Evolutionary conservation across 35 echinoderm and acorn worm genomes (phyloP).

Genomic region (Lytechinus variegatus): DNA sequence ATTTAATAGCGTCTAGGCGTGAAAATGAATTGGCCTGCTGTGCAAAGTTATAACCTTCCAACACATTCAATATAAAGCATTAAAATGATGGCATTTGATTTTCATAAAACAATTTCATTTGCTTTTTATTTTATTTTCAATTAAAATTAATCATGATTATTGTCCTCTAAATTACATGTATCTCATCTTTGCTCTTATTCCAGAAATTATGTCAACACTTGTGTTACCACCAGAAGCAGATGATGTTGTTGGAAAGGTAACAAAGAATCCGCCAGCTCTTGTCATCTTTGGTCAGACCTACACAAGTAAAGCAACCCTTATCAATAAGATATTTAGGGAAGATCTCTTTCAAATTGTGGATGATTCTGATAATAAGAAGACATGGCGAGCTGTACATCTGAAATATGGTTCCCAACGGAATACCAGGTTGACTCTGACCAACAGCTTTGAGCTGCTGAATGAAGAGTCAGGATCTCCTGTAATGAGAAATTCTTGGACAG

Average conservation of each 20-base stretch:
- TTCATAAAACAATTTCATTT: no score
- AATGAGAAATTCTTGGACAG: constrained; percentile 67
- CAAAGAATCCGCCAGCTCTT: constrained; percentile 74
- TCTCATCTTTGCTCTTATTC: constrained; percentile 8
- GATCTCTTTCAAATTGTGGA: constrained; percentile 61
- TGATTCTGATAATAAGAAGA: constrained; percentile 57
- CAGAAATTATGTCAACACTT: constrained; percentile 69
- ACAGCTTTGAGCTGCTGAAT: constrained; percentile 90
- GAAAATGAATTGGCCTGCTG: no score
- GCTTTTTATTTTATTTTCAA: no score
- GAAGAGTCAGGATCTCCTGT: constrained; percentile 47
- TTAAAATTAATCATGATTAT: no score
- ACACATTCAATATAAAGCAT: no score
- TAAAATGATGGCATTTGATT: no score
- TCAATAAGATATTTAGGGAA: constrained; percentile 83
- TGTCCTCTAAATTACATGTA: background rate
- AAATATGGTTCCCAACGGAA: constrained; percentile 74
- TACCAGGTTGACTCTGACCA: constrained; percentile 70
- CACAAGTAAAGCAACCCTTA: constrained; percentile 78
- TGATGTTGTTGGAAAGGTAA: constrained; percentile 61
- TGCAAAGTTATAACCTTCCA: no score
- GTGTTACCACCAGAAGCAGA: constrained; percentile 74
- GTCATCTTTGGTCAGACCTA: constrained; percentile 90
- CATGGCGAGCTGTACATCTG: constrained; percentile 79
- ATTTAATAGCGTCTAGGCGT: no score